A percentile compares a stretch with the other conserved stretches of the same genome.
Conservation (phyloP, 1,140 invertebrate species). For the Leptonema lineaticorne region DNA sequence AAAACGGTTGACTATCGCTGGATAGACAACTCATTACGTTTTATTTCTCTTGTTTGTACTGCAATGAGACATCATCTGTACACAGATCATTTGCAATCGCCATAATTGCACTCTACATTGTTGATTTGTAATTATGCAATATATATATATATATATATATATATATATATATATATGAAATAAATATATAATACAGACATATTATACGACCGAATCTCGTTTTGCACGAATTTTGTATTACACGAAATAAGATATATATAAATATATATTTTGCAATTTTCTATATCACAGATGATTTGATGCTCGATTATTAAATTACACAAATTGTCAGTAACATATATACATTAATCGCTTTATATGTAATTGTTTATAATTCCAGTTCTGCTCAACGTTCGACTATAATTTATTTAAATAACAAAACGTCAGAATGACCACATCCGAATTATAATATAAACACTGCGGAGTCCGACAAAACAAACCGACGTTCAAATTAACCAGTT, state of each 20-base stretch:
- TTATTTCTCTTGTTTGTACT: neutral
- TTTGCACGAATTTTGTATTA: no score
- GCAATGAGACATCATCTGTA: constrained; percentile 7
- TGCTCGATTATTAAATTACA: no score
- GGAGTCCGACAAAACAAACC: constrained; percentile 36
- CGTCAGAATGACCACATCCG: constrained; percentile 27
- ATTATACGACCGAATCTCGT: no score
- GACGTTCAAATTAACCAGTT: constrained; percentile 33
- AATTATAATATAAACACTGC: constrained; percentile 37
- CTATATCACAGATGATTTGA: no score
- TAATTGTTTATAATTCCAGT: no score
- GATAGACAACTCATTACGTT: neutral
- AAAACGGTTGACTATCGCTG: neutral
- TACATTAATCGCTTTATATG: no score
- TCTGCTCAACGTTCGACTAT: constrained; percentile 21
- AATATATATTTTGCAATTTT: no score
- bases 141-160: neutral
- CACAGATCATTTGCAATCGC: neutral
- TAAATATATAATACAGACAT: no score
- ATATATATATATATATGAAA: no score
- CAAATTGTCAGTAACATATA: no score
- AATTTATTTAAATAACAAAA: constrained; percentile 40
- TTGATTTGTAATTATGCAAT: neutral
- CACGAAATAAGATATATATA: no score
- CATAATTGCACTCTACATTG: neutral